Evolutionary conservation across 2,888 invertebrate genomes (phyloP).

Genomic region (Holacanthella duospinosa): DNA sequence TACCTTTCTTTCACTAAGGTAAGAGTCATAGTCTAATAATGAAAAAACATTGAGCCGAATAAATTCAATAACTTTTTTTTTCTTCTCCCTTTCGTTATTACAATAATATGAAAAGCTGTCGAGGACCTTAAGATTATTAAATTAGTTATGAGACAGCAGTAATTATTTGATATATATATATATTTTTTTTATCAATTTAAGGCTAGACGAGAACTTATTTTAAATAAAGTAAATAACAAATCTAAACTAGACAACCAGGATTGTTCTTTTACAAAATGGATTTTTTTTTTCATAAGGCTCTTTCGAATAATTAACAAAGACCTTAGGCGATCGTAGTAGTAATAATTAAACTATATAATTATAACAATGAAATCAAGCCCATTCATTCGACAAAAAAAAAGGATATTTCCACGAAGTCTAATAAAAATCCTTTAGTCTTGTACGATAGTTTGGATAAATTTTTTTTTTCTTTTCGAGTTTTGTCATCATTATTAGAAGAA

Average conservation of each 20-base stretch:
- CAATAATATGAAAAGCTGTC: no score
- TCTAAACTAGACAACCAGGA: constrained; percentile 4
- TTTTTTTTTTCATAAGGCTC: not conserved
- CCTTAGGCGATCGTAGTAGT: not conserved
- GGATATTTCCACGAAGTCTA: not conserved
- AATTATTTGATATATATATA: no score
- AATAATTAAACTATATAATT: not conserved
- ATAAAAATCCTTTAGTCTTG: not conserved
- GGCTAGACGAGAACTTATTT: no score
- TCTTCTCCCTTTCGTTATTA: no score
- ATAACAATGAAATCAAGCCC: constrained; percentile 4
- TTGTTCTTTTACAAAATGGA: constrained; percentile 2
- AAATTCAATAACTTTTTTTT: no score
- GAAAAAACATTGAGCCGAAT: no score
- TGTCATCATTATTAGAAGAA: not conserved
- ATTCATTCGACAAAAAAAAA: not conserved
- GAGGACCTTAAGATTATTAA: no score
- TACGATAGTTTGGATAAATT: not conserved
- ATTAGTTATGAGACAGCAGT: no score
- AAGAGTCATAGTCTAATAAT: no score
- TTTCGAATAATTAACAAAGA: not conserved
- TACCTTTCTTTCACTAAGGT: no score
- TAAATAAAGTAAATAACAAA: not conserved
- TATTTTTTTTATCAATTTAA: no score
- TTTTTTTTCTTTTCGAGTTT: not conserved